phyloP scores from a whole-genome alignment of 2,888 invertebrate genomes.

The Caenorhabditis imperialis region DNA sequence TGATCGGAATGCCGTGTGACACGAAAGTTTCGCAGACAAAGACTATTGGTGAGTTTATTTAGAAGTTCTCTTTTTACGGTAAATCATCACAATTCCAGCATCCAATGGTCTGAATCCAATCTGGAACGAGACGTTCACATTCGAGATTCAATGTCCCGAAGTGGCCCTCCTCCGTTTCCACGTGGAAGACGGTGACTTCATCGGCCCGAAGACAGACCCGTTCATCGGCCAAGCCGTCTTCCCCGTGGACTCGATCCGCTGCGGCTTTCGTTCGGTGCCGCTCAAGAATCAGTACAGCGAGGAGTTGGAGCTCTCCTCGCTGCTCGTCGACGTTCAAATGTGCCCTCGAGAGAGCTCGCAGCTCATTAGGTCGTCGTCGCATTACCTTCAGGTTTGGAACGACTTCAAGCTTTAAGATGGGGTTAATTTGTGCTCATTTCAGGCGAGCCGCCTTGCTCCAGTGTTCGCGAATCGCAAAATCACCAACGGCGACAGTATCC shows the following conservation, averaged over 20 bases:
- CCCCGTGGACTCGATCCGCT: conserved; percentile 83
- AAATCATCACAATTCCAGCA: conserved; percentile 81
- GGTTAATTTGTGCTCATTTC: too few species aligned
- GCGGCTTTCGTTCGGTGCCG: conserved; percentile 89
- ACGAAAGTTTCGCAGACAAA: conserved; percentile 86
- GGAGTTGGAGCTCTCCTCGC: conserved; percentile 90
- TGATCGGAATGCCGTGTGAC: conserved; percentile 72
- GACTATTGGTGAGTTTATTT: conserved; percentile 84
- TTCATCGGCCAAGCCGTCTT: conserved; percentile 96
- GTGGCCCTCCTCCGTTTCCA: conserved; percentile 87
- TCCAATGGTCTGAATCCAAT: conserved; percentile 95
- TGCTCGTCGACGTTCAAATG: conserved; percentile 88
- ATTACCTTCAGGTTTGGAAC: conserved; percentile 44
- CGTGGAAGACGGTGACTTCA: conserved; percentile 90
- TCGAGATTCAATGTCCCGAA: conserved; percentile 87
- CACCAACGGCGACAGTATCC: conserved; percentile 56
- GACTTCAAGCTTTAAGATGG: too few species aligned
- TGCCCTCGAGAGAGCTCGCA: conserved; percentile 52
- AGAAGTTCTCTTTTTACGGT: not conserved
- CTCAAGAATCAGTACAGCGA: conserved; percentile 92
- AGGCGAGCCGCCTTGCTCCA: conserved; percentile 61
- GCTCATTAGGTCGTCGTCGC: conserved; percentile 53
- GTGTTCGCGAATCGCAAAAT: conserved; percentile 57
- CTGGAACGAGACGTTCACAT: conserved; percentile 91
- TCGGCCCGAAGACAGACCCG: conserved; percentile 88